Evolutionary conservation across 2,113 vertebrate genomes (phyloP), one percentile per base, ranked within the genome.

Genomic region (Ceyx melanurus): DNA sequence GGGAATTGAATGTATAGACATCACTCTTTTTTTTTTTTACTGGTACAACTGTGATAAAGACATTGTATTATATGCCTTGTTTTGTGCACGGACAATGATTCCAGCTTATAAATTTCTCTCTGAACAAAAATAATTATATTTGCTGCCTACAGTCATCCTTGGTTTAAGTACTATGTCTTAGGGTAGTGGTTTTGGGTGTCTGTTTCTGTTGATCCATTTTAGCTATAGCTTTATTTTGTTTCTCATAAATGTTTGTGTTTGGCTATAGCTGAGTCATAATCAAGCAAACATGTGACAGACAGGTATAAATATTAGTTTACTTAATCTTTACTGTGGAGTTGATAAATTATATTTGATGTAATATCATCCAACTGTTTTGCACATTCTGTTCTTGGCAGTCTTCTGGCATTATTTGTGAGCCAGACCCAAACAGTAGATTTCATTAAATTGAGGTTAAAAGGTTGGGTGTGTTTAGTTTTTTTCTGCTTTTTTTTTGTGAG

Each of bases 291-390:
- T 29, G 15, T 68, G 43, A 42, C 57, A 75, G 45, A 61, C n/a
- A 72, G 42, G 57, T 87, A 31, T 35, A 94, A 82, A 82, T 89
- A 76, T 79, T 89, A 82, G 74, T 85, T 45, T 42, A 82, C 35
- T 68, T 85, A 77, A 94, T 33, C 31, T 48, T 67, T 90, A 81
- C 53, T 78, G 26, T 64, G 18, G 37, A 89, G 57, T 18, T 78
- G 68, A 90, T 95, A 76, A 74, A 79, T 65, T 31, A 25, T 79
- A 80, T 68, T 84, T 84, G 35, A 48, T 57, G 57, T 68, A 84
- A 68, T 18, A 29, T 82, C 74, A 89, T n/a, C 45, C 42, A 72
- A 78, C 57, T 75, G 74, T 35, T 81, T 89, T 72, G 77, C 16
- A 76, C 81, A 57, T 82, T 79, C 17, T 89, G 66, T 56, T 95